These are phyloP conservation scores for Antidorcas marsupialis DNA, from an alignment of 2,113 vertebrate species.

Conservation along the genomic window DNA sequence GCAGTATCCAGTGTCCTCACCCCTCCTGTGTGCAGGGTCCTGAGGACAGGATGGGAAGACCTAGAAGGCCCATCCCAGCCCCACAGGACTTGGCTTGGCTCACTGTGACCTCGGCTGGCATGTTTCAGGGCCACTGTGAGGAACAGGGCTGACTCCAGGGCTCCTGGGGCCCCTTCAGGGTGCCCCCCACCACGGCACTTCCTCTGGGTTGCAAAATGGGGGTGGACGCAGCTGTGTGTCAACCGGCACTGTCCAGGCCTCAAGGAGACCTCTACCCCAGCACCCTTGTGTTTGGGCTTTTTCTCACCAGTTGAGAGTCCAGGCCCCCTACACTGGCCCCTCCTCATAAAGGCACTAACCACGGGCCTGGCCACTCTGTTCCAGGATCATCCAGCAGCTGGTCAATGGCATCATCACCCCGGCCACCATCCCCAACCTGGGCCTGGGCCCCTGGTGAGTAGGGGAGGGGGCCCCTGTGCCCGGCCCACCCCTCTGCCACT, in stretches of 20 bases:
- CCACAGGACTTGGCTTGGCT: not conserved
- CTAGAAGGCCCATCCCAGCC: not conserved
- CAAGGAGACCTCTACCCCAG: not conserved
- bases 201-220: no score
- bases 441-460: conserved; percentile 95
- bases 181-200: not conserved
- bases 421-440: conserved; percentile 93
- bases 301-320: not conserved
- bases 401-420: conserved; percentile 97
- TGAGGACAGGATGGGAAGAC: not conserved
- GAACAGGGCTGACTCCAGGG: not conserved
- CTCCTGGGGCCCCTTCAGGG: not conserved
- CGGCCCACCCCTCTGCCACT: not conserved
- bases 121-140: not conserved
- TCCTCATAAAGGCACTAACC: not conserved
- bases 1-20: not conserved
- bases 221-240: fast-evolving
- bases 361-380: not conserved
- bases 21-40: not conserved
- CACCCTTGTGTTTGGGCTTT: not conserved
- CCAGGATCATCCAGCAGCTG: conserved; percentile 95
- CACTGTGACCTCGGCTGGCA: not conserved
- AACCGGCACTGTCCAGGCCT: not conserved
- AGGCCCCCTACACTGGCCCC: not conserved
- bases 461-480: not conserved